A percentile compares a stretch with the other conserved stretches of the same genome.
Evolutionary conservation across 2,888 invertebrate species (phyloP).

Genomic region (Callinectes sapidus): DNA sequence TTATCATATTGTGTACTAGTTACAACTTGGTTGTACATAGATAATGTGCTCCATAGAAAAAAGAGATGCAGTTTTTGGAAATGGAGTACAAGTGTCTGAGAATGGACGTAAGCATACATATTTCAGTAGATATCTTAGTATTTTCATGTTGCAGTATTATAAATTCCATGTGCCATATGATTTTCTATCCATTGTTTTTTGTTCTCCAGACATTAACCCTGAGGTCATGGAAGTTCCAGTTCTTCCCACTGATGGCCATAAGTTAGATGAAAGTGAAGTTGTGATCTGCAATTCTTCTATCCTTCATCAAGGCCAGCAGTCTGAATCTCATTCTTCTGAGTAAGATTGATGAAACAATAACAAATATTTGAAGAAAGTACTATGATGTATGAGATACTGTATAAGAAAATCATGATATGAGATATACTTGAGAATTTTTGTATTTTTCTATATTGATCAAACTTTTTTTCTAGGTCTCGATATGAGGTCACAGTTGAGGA

Average conservation of each 20-base stretch:
- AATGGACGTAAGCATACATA: no score
- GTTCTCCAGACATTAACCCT: conserved; percentile 28
- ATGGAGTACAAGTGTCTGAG: no score
- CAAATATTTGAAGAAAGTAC: neutral
- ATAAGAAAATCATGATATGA: neutral
- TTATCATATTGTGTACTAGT: no score
- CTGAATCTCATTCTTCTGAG: conserved; percentile 49
- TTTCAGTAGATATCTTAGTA: no score
- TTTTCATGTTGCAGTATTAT: no score
- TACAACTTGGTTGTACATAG: no score
- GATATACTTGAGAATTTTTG: neutral
- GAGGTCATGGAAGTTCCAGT: conserved; percentile 54
- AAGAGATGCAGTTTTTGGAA: no score
- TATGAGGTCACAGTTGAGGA: conserved; percentile 68
- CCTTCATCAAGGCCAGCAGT: conserved; percentile 51
- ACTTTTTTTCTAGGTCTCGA: conserved; percentile 51
- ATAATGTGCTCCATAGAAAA: no score
- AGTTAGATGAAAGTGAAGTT: conserved; percentile 91
- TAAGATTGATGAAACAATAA: conserved; percentile 39
- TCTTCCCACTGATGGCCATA: conserved; percentile 79
- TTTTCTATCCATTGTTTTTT: neutral
- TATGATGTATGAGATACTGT: neutral
- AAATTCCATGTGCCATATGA: no score
- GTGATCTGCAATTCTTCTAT: conserved; percentile 83
- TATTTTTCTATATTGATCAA: neutral